These are phyloP conservation scores for Delphinus delphis DNA, from an alignment of 2,113 vertebrate genomes.

Conservation along the genomic window DNA sequence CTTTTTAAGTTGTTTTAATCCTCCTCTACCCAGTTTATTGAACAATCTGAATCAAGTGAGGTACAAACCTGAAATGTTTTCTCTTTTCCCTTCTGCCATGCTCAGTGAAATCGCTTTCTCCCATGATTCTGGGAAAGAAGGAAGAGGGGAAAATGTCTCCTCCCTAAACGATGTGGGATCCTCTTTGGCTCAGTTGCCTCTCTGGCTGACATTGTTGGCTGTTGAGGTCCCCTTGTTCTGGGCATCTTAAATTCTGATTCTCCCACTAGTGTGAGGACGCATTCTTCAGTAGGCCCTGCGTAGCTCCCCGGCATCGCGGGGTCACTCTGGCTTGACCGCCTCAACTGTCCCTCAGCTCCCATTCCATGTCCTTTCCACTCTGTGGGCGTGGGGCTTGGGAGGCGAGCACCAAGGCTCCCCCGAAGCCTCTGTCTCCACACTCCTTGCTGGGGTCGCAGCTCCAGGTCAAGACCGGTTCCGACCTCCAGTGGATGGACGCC, in stretches of 20 bases:
- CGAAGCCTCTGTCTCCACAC: not conserved
- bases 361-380: not conserved
- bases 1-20: not conserved
- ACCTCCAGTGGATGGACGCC: not conserved
- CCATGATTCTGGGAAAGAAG: not conserved
- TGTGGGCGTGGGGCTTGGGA: not conserved
- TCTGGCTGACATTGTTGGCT: not conserved
- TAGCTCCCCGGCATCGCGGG: not conserved
- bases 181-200: not conserved
- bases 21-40: not conserved
- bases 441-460: not conserved
- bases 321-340: not conserved
- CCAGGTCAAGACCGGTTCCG: not conserved
- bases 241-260: too few relatives aligned
- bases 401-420: fast-evolving
- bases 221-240: not conserved
- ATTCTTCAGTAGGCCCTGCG: too few relatives aligned
- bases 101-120: not conserved
- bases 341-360: not conserved
- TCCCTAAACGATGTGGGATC: not conserved
- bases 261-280: not conserved
- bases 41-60: not conserved
- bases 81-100: not conserved
- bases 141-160: not conserved
- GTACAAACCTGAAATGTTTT: not conserved